These are phyloP conservation scores for Cylloceria caligata DNA, from an alignment of 2,888 invertebrate species.

Conservation along the genomic window DNA sequence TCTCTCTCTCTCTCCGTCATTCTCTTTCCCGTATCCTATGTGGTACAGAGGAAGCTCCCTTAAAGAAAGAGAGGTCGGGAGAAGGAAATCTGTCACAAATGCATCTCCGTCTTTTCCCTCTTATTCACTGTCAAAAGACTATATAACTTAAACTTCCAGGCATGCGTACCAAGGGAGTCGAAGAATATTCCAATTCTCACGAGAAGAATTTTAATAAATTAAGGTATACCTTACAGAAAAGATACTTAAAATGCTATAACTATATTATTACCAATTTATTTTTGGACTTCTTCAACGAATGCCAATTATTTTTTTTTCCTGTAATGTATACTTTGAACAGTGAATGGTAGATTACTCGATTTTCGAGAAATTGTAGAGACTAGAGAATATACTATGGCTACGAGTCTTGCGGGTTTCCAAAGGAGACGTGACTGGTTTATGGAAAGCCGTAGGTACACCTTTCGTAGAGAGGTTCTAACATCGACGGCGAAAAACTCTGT, in stretches of 20 bases:
- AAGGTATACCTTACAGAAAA: neutral
- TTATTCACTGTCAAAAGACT: slow-evolving; percentile 52
- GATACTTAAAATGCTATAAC: neutral
- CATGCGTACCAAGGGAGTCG: neutral
- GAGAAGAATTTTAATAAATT: slow-evolving; percentile 38
- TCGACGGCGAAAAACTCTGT: slow-evolving; percentile 36
- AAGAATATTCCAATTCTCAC: slow-evolving; percentile 44
- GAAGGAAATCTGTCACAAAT: slow-evolving; percentile 47
- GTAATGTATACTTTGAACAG: neutral
- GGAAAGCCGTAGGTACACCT: slow-evolving; percentile 68
- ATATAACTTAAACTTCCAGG: slow-evolving; percentile 12
- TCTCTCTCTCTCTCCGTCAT: too few relatives aligned
- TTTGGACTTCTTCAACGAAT: neutral
- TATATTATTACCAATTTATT: slow-evolving; percentile 16
- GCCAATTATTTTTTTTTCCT: neutral
- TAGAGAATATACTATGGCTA: neutral
- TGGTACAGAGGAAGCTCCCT: slow-evolving; percentile 36
- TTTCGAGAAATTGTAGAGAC: slow-evolving; percentile 20
- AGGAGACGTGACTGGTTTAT: slow-evolving; percentile 71
- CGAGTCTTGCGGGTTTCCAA: slow-evolving; percentile 62
- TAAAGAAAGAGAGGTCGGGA: slow-evolving; percentile 18
- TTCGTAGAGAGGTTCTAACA: slow-evolving; percentile 48
- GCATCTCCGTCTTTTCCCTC: slow-evolving; percentile 14
- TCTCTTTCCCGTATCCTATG: slow-evolving; percentile 11
- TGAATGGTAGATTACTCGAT: slow-evolving; percentile 23